A percentile compares a stretch with the other conserved stretches of the same genome.
Evolutionary conservation across 1,140 invertebrate species (phyloP).

Genomic region (Drosophila athabasca): DNA sequence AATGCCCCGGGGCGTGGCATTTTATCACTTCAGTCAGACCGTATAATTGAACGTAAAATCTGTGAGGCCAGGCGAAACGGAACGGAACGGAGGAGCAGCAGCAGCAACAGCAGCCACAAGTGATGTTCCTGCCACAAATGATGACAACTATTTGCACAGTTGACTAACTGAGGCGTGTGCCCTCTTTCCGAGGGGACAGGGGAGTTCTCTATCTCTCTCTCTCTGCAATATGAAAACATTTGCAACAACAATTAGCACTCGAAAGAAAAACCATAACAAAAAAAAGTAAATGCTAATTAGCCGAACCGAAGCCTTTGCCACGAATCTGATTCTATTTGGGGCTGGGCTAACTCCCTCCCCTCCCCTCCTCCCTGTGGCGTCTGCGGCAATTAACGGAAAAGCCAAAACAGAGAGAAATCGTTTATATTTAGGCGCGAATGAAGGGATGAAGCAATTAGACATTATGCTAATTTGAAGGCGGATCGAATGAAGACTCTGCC

Average conservation of each 20-base stretch:
- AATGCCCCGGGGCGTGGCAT: slow-evolving; percentile 37
- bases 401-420: slow-evolving; percentile 28
- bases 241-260: slow-evolving; percentile 63
- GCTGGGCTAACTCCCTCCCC: neutral
- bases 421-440: slow-evolving; percentile 43
- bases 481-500: neutral
- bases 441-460: slow-evolving; percentile 67
- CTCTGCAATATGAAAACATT: slow-evolving; percentile 53
- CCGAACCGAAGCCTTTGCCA: slow-evolving; percentile 36
- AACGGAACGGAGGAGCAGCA: slow-evolving; percentile 1
- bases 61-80: slow-evolving; percentile 52
- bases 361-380: too few species aligned
- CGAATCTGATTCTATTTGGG: neutral
- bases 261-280: slow-evolving; percentile 19
- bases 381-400: slow-evolving; percentile 38
- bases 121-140: slow-evolving; percentile 67
- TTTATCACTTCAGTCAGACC: slow-evolving; percentile 81
- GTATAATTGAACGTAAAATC: slow-evolving; percentile 81
- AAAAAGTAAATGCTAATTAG: slow-evolving; percentile 71
- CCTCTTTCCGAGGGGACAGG: too few species aligned
- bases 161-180: slow-evolving; percentile 53
- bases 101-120: too few species aligned
- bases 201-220: too few species aligned
- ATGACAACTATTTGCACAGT: slow-evolving; percentile 76
- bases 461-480: slow-evolving; percentile 59